Base-by-base conservation (phyloP, 2,888 invertebrate genomes). In the Meliscaeva auricollis region DNA sequence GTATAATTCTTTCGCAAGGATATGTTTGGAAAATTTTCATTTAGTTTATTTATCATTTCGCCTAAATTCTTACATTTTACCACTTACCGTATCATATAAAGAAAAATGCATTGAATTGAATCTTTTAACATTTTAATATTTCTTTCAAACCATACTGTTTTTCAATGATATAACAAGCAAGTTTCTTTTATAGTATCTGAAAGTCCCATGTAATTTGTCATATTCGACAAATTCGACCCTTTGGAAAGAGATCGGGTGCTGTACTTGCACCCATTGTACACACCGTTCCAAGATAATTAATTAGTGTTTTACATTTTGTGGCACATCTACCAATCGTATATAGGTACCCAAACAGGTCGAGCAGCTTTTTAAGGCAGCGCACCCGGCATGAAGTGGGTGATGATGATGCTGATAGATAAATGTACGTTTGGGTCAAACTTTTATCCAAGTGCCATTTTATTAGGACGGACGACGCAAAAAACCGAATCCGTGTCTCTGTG, bases 351-450 rank as follows among this genome's bases (percentile, higher is more conserved):
- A 72, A 52, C 74, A 35, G 48, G 70, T 74, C 60, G 35, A 26
- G 13, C 50, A 50, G 50, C 48, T 15, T 50, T 66, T 35, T 48
- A 6, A 66, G 20, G 66, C 48, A 50, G 7, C 20, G 15, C 52
- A 50, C n/a, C 70, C 38, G 35, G 15, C 11, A 64, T 15, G 50
- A 41, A 66, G 56, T 66, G 75, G 81, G 81, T 76, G 58, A 35
- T n/a, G 78, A 78, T 75, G 56, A 35, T 58, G 58, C 20, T 58
- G 81, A 81, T 87, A 87, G 87, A 87, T 87, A 87, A 87, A 87
- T 87, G 87, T 72, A 64, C 73, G 75, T 87, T 77, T 87, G 78
- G 87, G 87, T 87, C 87, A 87, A 80, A 87, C 81, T 79, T 69
- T 75, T 87, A 74, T 77, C 81, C 73, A 56, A 54, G 41, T 81